Conservation (phyloP, 1,140 invertebrate species). For the Zophobas atratus region DNA sequence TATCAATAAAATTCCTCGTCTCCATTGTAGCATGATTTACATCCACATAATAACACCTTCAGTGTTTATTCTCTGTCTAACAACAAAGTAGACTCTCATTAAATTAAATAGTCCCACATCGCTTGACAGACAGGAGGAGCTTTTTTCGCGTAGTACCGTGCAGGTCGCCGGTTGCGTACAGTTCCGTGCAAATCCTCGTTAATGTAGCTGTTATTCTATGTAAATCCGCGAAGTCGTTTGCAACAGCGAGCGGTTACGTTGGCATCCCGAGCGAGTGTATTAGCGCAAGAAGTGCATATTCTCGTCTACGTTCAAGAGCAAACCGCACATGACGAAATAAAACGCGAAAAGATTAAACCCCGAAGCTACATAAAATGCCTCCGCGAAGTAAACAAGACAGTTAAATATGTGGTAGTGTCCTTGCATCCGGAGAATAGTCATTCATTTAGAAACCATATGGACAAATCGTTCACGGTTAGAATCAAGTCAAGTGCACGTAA, state of each 20-base stretch:
- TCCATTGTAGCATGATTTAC: neutral
- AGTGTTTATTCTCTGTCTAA: neutral
- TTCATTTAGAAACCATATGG: constrained; percentile 35
- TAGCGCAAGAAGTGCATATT: constrained; percentile 11
- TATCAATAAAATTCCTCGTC: too few species aligned
- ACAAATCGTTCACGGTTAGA: constrained; percentile 56
- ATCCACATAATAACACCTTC: neutral
- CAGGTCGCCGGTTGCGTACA: neutral
- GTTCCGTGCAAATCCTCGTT: neutral
- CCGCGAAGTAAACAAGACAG: constrained; percentile 37
- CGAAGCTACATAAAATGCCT: constrained; percentile 20
- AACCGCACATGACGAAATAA: constrained; percentile 24
- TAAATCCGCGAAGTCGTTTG: constrained; percentile 18
- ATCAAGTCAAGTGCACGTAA: constrained; percentile 53
- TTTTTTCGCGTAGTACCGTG: neutral
- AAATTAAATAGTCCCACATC: constrained; percentile 7
- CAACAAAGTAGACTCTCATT: neutral
- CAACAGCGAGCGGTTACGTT: neutral
- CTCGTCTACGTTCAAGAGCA: neutral
- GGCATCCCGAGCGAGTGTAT: neutral
- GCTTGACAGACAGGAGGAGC: constrained; percentile 1
- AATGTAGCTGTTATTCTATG: constrained; percentile 26
- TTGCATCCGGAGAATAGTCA: constrained; percentile 22
- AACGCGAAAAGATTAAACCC: constrained; percentile 18
- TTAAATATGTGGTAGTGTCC: constrained; percentile 39